A percentile compares a stretch with the other conserved stretches of the same genome.
phyloP scores from a whole-genome alignment of 1,140 invertebrate species.

The Metaphire vulgaris region DNA sequence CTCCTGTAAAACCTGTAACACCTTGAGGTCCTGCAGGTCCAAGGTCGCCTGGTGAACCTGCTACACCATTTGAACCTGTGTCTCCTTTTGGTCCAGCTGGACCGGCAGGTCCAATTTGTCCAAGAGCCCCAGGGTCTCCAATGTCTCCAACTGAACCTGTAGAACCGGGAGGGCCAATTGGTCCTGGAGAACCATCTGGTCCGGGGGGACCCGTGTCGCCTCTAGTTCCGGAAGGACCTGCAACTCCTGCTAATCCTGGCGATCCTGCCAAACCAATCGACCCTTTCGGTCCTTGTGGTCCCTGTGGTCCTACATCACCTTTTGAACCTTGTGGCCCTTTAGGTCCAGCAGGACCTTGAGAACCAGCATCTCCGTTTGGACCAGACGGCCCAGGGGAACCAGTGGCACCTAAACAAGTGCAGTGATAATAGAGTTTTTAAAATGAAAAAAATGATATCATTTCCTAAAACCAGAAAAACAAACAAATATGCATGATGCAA shows the following conservation, averaged over 20 bases:
- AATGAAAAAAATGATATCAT: no score
- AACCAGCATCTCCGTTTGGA: conserved; percentile 1
- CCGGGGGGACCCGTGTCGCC: neutral
- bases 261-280: neutral
- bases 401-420: neutral
- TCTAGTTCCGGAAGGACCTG: conserved; percentile 2
- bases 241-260: neutral
- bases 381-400: neutral
- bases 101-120: neutral
- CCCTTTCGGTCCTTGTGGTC: conserved; percentile 1
- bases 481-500: no score
- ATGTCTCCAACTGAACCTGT: neutral
- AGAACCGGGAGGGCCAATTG: neutral
- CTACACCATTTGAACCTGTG: neutral
- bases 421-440: no score
- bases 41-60: neutral
- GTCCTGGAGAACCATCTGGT: conserved; percentile 9
- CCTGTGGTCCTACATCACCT: conserved; percentile 1
- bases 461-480: no score
- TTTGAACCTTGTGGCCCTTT: conserved; percentile 1
- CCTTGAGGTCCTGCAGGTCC: conserved; percentile 9
- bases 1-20: neutral
- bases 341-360: conserved; percentile 10
- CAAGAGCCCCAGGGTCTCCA: neutral
- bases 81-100: conserved; percentile 3